Conservation (phyloP, 2,113 vertebrate species). For the Pardalotus punctatus region DNA sequence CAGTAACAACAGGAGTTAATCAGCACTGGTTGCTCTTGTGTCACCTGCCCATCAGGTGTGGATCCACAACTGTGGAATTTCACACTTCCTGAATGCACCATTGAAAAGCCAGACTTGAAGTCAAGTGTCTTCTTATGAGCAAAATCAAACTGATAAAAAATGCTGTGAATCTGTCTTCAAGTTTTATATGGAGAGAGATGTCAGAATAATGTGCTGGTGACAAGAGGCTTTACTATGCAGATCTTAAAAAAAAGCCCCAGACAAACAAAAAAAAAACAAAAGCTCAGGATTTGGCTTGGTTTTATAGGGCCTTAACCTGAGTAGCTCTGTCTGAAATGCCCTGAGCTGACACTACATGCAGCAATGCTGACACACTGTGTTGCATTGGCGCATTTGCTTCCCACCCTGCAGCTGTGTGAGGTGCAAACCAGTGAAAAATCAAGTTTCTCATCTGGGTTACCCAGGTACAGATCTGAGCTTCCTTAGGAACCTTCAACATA, state of each 20-base stretch:
- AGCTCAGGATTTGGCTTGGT: background rate
- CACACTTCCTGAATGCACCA: background rate
- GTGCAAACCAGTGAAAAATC: background rate
- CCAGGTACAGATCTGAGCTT: background rate
- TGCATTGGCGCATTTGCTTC: background rate
- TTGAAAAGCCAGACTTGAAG: background rate
- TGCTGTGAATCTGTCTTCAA: background rate
- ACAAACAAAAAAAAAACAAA: background rate
- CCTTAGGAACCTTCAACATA: background rate
- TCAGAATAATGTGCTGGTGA: background rate
- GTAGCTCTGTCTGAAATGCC: background rate
- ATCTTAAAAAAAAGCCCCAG: background rate
- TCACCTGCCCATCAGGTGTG: background rate
- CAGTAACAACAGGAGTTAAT: background rate
- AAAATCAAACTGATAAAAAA: background rate
- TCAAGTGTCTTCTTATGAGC: background rate
- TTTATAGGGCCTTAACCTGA: background rate
- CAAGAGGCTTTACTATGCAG: background rate
- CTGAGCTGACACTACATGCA: background rate
- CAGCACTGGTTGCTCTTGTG: background rate
- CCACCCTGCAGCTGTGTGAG: background rate
- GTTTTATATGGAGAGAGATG: background rate
- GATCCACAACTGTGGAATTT: background rate
- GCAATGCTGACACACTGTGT: background rate
- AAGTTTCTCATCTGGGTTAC: background rate